These are phyloP conservation scores for Hedya salicella DNA, from an alignment of 2,888 invertebrate genomes.

Conservation along the genomic window DNA sequence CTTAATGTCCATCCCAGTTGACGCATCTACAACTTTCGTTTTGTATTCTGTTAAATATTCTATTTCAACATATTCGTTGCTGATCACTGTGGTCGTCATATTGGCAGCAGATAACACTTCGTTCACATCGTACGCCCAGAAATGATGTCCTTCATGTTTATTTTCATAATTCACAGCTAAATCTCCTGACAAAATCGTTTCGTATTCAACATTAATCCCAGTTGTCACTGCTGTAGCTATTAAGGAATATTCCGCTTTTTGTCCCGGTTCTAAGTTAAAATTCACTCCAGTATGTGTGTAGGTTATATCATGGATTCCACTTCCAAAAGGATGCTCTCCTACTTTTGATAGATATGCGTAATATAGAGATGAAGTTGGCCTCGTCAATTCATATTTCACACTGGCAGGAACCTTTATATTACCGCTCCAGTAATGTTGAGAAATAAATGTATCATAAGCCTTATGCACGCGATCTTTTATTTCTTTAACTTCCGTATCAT, in stretches of 20 bases:
- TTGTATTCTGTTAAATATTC: background rate
- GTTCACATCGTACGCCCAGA: conserved; percentile 46
- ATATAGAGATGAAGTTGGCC: background rate
- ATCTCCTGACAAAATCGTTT: conserved; percentile 43
- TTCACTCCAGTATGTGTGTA: conserved; percentile 21
- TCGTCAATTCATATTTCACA: background rate
- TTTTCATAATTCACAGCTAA: conserved; percentile 45
- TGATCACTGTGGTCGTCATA: background rate
- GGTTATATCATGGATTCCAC: background rate
- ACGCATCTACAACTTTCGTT: background rate
- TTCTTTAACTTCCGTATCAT: background rate
- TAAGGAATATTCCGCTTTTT: conserved; percentile 37
- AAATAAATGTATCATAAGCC: background rate
- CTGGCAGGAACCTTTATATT: background rate
- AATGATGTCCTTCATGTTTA: conserved; percentile 45
- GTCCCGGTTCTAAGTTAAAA: conserved; percentile 43
- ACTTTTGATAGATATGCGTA: background rate
- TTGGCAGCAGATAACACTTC: conserved; percentile 22
- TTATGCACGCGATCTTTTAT: background rate
- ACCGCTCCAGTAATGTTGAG: conserved; percentile 9
- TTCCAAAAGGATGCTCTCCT: background rate
- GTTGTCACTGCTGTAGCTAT: conserved; percentile 36
- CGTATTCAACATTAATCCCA: conserved; percentile 43
- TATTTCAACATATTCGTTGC: conserved; percentile 7
- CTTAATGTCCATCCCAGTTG: background rate